Conservation (phyloP, 2,113 vertebrate genomes). For the Hoplias malabaricus region DNA sequence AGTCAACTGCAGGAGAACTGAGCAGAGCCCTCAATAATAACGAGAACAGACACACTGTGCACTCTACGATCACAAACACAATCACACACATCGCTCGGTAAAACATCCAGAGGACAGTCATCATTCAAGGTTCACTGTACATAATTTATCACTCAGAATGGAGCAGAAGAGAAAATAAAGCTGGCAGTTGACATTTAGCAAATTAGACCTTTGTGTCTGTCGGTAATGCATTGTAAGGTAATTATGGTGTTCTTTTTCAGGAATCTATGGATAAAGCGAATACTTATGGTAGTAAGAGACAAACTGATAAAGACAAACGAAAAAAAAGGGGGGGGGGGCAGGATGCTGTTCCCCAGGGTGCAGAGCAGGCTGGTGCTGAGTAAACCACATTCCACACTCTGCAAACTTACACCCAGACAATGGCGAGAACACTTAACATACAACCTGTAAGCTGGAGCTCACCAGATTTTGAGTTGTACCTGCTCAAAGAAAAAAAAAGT, state of each 20-base stretch:
- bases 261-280: background rate
- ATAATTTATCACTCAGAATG: background rate
- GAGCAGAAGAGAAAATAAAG: background rate
- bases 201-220: background rate
- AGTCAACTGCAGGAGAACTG: slow-evolving; percentile 77
- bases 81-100: too few relatives aligned
- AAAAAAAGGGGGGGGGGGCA: slow-evolving; percentile 44
- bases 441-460: too few relatives aligned
- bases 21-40: slow-evolving; percentile 65
- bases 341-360: slow-evolving; percentile 64
- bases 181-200: background rate
- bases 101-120: background rate
- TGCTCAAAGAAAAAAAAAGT: too few relatives aligned
- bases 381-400: slow-evolving; percentile 20
- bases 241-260: background rate
- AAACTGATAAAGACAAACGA: background rate
- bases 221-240: background rate
- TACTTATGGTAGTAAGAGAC: background rate
- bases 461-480: too few relatives aligned
- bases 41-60: slow-evolving; percentile 52
- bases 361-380: slow-evolving; percentile 53
- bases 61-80: too few relatives aligned
- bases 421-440: too few relatives aligned
- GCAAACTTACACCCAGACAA: background rate
- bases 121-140: slow-evolving; percentile 15